Evolutionary conservation across 2,888 invertebrate species (phyloP), one percentile per base, ranked within the genome.

Genomic region (Pyralis farinalis): DNA sequence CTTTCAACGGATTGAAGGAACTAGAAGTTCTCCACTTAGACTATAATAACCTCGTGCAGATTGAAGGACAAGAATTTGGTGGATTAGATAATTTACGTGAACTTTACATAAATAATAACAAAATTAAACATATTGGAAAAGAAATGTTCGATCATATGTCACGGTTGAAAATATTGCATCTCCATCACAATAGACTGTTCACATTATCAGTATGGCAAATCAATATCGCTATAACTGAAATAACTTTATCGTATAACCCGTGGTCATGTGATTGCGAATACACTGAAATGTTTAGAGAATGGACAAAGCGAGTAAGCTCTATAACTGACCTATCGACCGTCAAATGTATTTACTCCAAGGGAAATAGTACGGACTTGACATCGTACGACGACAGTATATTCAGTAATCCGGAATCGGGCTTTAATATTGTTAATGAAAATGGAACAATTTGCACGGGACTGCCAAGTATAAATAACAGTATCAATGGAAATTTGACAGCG

Each of bases 221-320:
- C 54, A 92, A 93, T 52, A 79, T 91, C 0, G 82, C 91, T 21
- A 78, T 93, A 46, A 91, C 92, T 43, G 92, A 93, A 74, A 87
- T 94, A 57, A 92, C 91, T 36, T 85, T 96, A 46, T 91, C 92
- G 8, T 91, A 90, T 47, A 96, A 96, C 70, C 94, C 94, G 40
- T 96, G 95, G 95, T 92, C 93, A 38, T 96, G 96, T 77, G 94
- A 95, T 61, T 96, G 96, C 75, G 94, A 94, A 61, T 95, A 93
- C 66, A 92, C 93, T 21, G 93, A 93, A 68, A 91, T 91, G 73
- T 92, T 94, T 62, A 92, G 94, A 53, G 94, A 95, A 71, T 96
- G 95, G 94, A 91, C 94, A 48, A 91, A 92, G 51, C 88, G 92
- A 55, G 91, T 93, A 34, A 92, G 88, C 49, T 91, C 92, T 39